Evolutionary conservation across 2,888 invertebrate species (phyloP).

Genomic region (Ophion costatus): DNA sequence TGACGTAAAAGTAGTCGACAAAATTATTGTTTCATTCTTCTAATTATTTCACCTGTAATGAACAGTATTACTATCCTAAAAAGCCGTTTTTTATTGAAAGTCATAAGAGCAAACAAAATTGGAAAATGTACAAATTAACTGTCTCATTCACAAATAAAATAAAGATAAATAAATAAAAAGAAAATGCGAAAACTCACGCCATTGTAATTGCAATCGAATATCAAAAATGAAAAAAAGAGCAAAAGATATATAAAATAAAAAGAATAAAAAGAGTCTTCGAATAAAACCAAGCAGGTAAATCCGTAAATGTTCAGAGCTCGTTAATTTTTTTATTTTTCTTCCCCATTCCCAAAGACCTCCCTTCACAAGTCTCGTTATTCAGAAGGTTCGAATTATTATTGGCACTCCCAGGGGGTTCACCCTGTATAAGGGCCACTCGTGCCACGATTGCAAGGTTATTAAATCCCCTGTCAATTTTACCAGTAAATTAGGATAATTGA

Average conservation of each 20-base stretch:
- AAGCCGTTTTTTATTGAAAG: background rate
- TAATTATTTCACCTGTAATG: too few relatives aligned
- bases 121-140: background rate
- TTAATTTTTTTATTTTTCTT: slow-evolving; percentile 1
- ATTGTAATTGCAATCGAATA: background rate
- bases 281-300: background rate
- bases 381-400: background rate
- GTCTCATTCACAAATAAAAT: background rate
- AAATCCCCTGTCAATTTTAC: slow-evolving; percentile 57
- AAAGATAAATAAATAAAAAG: background rate
- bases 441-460: slow-evolving; percentile 46
- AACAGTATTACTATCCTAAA: too few relatives aligned
- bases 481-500: slow-evolving; percentile 59
- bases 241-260: too few relatives aligned
- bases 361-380: background rate
- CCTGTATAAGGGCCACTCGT: slow-evolving; percentile 43
- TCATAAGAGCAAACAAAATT: background rate
- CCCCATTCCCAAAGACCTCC: background rate
- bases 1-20: too few relatives aligned
- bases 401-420: slow-evolving; percentile 10
- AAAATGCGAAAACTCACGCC: background rate
- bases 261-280: background rate
- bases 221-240: too few relatives aligned
- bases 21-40: too few relatives aligned
- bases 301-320: background rate